Evolutionary conservation across 1,140 invertebrate genomes (phyloP), one percentile per base, ranked within the genome.

Genomic region (Lasioglossum baleicum): DNA sequence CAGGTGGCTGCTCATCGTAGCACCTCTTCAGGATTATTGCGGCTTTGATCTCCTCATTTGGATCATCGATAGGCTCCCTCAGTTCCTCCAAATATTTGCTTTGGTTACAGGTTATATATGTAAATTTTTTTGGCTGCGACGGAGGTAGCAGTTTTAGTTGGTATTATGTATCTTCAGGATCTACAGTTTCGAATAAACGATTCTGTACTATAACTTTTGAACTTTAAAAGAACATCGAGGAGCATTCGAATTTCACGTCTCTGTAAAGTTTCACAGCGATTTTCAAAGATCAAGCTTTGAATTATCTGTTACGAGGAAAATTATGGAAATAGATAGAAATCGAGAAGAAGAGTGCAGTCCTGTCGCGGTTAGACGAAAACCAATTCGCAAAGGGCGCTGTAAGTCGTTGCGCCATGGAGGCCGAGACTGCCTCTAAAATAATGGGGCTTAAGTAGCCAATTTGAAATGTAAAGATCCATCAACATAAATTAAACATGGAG

Each of bases 291-390:
- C 44, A 68, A 76, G 80, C 75, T 72, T 78, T 75, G 84, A 90
- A 91, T 90, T 90, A 92, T 91, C 89, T 90, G 87, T 83, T 89
- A 90, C 90, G 87, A 90, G 88, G 85, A 91, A 35, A 91, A 91
- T 92, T 92, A 92, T 92, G 90, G 86, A 92, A 91, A 90, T 92
- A 88, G 88, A 91, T 91, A 91, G 90, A 91, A 91, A 91, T 92
- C 88, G 87, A 82, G 82, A 80, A 87, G 81, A 88, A 90, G 82
- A 80, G 76, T 75, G 81, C 68, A 75, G 74, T 65, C 81, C 53
- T 71, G 53, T 71, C 58, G 72, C 71, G 58, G 84, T 68, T 71
- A 77, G 53, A 20, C 76, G 72, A 71, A 40, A 74, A 66, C 76
- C 81, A 76, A 85, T 86, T 78, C 65, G 65, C 44, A 65, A 84